Conservation (phyloP, 1,140 invertebrate genomes). For the Parapsyche elsis region DNA sequence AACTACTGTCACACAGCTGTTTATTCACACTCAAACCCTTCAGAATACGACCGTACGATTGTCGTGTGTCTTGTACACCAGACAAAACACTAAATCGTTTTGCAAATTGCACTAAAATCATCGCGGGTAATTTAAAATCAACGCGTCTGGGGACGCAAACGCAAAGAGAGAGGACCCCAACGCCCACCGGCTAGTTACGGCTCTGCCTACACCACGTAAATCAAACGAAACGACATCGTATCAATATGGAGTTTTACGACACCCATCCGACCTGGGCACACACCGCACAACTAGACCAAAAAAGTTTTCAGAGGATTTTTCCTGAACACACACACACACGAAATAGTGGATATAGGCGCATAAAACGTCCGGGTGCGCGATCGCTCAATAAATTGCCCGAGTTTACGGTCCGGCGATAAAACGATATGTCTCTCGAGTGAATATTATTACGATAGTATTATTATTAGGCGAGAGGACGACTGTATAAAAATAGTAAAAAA, state of each 20-base stretch:
- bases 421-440: constrained; percentile 54
- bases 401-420: constrained; percentile 44
- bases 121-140: neutral
- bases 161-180: neutral
- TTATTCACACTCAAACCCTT: too few species aligned
- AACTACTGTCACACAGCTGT: too few species aligned
- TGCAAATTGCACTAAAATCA: too few species aligned
- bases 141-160: neutral
- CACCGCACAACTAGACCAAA: neutral
- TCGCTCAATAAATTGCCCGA: constrained; percentile 50
- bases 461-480: constrained; percentile 52
- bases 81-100: too few species aligned
- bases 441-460: constrained; percentile 57
- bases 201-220: neutral
- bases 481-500: constrained; percentile 31
- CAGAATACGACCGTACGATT: too few species aligned
- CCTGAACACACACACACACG: too few species aligned
- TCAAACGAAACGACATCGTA: neutral
- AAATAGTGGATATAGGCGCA: neutral
- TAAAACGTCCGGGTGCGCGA: constrained; percentile 33
- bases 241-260: constrained; percentile 8
- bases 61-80: too few species aligned
- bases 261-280: neutral
- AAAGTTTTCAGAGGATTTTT: too few species aligned
- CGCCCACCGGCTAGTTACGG: too few species aligned